Conservation (phyloP, 23 tunicate genomes). For the Pegea sp. region DNA sequence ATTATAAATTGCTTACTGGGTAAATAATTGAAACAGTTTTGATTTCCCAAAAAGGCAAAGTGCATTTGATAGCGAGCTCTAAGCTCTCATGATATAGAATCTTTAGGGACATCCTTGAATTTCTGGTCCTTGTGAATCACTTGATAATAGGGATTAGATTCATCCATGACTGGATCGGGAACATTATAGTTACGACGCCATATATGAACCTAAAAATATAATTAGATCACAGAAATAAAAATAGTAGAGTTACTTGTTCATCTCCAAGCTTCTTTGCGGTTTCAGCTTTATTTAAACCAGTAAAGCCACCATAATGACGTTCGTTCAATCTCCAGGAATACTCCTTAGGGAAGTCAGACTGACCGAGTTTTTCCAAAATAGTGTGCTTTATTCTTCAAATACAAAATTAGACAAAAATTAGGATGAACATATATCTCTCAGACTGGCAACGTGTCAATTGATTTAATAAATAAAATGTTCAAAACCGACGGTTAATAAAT, state of each 20-base stretch:
- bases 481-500: no score
- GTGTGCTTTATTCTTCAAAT: no score
- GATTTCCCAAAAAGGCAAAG: constrained; percentile 87
- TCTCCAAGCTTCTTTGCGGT: constrained; percentile 84
- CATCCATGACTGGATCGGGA: constrained; percentile 77
- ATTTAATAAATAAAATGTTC: no score
- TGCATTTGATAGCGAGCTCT: constrained; percentile 72
- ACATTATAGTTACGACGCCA: constrained; percentile 84
- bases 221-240: no score
- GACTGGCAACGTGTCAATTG: no score
- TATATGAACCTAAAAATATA: constrained; percentile 31
- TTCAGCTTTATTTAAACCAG: constrained; percentile 89
- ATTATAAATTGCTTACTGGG: constrained; percentile 77
- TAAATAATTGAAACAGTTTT: constrained; percentile 74
- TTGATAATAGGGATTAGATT: constrained; percentile 27
- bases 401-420: no score
- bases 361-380: constrained; percentile 34
- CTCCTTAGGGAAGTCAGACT: constrained; percentile 25
- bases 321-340: constrained; percentile 94
- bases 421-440: no score
- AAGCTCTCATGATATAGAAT: constrained; percentile 68
- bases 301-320: constrained; percentile 88
- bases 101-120: constrained; percentile 50
- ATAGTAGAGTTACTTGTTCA: constrained; percentile 22
- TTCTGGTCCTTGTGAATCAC: constrained; percentile 33